These are phyloP conservation scores for Rhopalosiphum maidis DNA, from an alignment of 1,140 invertebrate genomes.

Conservation along the genomic window DNA sequence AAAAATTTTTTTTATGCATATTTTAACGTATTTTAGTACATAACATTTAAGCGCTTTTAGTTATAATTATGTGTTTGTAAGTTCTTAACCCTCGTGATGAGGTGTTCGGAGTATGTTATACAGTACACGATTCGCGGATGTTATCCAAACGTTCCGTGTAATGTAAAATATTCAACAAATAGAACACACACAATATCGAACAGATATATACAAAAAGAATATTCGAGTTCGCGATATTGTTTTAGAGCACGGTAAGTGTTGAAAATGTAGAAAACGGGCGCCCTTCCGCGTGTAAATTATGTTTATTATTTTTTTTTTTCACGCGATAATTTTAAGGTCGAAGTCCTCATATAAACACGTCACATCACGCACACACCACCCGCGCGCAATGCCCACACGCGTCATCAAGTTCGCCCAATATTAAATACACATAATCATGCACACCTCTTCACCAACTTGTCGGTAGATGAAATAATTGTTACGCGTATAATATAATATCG, in stretches of 20 bases:
- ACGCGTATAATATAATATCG: neutral
- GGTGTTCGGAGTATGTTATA: neutral
- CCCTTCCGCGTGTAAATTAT: neutral
- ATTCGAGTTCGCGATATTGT: neutral
- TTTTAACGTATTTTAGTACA: neutral
- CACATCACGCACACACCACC: neutral
- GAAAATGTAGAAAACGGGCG: neutral
- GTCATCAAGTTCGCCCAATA: neutral
- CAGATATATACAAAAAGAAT: neutral
- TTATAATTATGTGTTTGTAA: neutral
- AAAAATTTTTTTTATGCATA: neutral
- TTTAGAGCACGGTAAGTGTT: neutral
- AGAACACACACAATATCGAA: neutral
- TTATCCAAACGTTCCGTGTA: neutral
- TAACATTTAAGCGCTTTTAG: neutral
- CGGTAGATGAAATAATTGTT: neutral
- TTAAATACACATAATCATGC: neutral
- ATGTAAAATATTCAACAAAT: neutral
- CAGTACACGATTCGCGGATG: neutral
- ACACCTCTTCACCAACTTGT: neutral
- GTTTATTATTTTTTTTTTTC: neutral
- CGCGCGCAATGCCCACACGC: neutral
- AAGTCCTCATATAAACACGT: neutral
- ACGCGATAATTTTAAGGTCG: neutral
- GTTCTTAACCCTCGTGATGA: neutral